These are phyloP conservation scores for Leucoraja erinaceus DNA, from an alignment of 2,113 vertebrate species.

Conservation along the genomic window DNA sequence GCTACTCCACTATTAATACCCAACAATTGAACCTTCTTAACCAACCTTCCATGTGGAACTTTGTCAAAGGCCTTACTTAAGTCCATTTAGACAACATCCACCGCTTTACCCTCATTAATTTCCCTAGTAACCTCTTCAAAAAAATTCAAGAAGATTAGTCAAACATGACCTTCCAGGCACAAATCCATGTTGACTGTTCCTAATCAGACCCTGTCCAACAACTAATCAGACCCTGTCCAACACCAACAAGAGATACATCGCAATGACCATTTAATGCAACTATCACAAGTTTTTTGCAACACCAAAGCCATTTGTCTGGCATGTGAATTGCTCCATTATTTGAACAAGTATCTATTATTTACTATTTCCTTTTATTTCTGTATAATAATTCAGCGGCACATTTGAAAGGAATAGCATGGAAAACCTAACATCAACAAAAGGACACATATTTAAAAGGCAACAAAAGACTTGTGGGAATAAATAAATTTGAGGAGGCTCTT, in stretches of 20 bases:
- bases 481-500: neutral
- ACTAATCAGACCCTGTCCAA: no score
- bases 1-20: no score
- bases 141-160: no score
- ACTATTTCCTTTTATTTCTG: neutral
- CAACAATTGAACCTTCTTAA: no score
- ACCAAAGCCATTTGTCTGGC: neutral
- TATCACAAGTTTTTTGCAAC: neutral
- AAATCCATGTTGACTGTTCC: no score
- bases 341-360: neutral
- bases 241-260: neutral
- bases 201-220: no score
- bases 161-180: no score
- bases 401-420: neutral
- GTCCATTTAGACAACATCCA: no score
- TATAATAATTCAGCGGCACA: neutral
- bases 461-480: neutral
- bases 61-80: no score
- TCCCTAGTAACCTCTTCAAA: no score
- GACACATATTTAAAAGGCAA: neutral
- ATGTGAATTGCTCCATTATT: neutral
- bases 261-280: neutral
- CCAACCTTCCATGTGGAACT: no score
- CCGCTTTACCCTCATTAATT: no score
- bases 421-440: neutral